Base-by-base conservation (phyloP, 2,888 invertebrate species). In the Parnassius apollo region DNA sequence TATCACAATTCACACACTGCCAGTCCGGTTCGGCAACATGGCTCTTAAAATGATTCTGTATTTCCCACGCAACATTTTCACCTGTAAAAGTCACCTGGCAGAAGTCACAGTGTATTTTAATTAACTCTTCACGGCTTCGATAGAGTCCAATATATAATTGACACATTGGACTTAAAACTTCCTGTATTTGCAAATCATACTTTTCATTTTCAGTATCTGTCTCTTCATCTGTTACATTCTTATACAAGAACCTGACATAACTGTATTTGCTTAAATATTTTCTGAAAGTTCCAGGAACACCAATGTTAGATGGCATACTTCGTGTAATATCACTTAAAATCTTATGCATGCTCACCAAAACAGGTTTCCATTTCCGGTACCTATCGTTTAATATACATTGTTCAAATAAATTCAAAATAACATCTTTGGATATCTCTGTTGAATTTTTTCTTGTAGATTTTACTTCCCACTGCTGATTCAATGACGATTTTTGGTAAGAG, bases 101-200 rank as follows among this genome's bases (percentile, higher is more conserved):
- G 0, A 71, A 42, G 0, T 42, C 2, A 65, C 88, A 88, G 18
- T 79, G 78, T 0, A 86, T 61, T 1, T 65, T 72, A 2, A 86
- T n/a, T 12, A 12, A 42, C 9, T 42, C 49, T 11, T 46, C 54
- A 11, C 18, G 8, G 1, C 1, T 57, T 9, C 13, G 35, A 44
- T 45, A 22, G 8, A 42, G 9, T 8, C 62, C 65, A 0, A 82
- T 48, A 12, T 62, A 52, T 1, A 77, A 70, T 2, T 65, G 22
- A 25, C 73, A 71, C 10, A 69, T 67, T 0, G 88, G 87, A 1
- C 68, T 58, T 0, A 81, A 9, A 0, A 70, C 74, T 61, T 89
- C 88, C 65, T 86, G 76, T 0, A 89, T 54, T 44, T 81, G 81
- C 3, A 88, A 63, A 64, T 88, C 83, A 57, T 79, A 78, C 9